phyloP scores from a whole-genome alignment of 2,113 vertebrate species.

The Corythornis vintsioides region DNA sequence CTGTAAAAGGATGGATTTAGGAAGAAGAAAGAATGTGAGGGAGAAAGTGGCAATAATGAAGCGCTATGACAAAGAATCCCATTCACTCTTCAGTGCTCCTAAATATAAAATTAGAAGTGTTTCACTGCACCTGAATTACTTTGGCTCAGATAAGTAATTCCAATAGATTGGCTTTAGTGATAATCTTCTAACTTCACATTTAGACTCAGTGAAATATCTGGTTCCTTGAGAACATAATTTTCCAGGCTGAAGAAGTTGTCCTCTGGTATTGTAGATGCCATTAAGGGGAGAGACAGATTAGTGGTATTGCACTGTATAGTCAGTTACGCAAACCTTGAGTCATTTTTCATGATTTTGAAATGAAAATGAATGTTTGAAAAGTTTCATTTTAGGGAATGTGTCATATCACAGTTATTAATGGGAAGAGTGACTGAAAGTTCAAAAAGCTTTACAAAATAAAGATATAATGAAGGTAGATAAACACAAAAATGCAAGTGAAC shows the following conservation, averaged over 20 bases:
- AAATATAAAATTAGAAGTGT: constrained; percentile 76
- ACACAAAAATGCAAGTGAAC: constrained; percentile 12
- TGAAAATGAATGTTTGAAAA: neutral
- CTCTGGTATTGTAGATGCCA: neutral
- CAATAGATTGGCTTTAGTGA: constrained; percentile 67
- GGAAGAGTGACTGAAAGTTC: constrained; percentile 30
- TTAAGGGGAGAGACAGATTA: constrained; percentile 46
- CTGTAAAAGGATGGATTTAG: constrained; percentile 8
- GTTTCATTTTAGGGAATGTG: constrained; percentile 26
- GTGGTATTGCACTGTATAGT: neutral
- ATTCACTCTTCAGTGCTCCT: constrained; percentile 59
- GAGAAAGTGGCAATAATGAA: constrained; percentile 17
- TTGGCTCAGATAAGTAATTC: constrained; percentile 73
- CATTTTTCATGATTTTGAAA: constrained; percentile 38
- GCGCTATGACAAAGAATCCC: constrained; percentile 37
- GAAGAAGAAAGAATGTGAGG: constrained; percentile 57
- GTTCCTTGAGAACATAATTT: constrained; percentile 67
- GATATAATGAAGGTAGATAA: constrained; percentile 30
- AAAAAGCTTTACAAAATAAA: constrained; percentile 38
- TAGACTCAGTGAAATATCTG: constrained; percentile 64
- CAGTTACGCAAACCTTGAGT: constrained; percentile 14
- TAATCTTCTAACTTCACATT: constrained; percentile 71
- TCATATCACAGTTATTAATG: constrained; percentile 28
- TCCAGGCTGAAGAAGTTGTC: constrained; percentile 49
- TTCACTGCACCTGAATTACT: constrained; percentile 74